phyloP scores from a whole-genome alignment of 2,797 vertebrate species.

The Pelodytes ibericus region DNA sequence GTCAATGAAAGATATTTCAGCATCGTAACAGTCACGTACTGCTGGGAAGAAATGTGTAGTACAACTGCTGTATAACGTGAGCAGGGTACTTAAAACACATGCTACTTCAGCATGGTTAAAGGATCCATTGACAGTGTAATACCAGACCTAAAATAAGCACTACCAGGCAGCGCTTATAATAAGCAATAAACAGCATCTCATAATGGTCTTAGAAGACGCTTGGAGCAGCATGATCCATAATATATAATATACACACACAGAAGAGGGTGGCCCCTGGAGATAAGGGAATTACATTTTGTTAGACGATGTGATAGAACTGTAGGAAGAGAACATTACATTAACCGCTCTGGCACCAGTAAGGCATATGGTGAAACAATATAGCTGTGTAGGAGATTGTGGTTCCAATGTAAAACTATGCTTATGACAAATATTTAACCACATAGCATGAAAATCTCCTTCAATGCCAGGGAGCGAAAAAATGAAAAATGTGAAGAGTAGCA shows the following conservation, averaged over 20 bases:
- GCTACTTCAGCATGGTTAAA: background rate
- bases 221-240: constrained; percentile 33
- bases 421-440: constrained; percentile 26
- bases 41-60: background rate
- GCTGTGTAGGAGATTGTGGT: background rate
- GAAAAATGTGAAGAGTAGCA: constrained; percentile 7
- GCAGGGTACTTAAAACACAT: background rate
- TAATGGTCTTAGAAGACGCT: constrained; percentile 37
- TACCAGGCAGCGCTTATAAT: constrained; percentile 38
- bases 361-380: constrained; percentile 1
- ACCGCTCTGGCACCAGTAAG: constrained; percentile 25
- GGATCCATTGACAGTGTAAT: constrained; percentile 23
- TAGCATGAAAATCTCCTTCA: constrained; percentile 14
- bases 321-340: constrained; percentile 22
- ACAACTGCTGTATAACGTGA: background rate
- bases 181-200: constrained; percentile 30
- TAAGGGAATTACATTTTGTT: constrained; percentile 21
- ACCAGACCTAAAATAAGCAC: constrained; percentile 21
- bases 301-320: background rate
- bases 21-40: background rate
- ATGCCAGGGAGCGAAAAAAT: constrained; percentile 5
- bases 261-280: constrained; percentile 20
- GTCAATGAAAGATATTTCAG: background rate
- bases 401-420: constrained; percentile 4
- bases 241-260: constrained; percentile 12